Evolutionary conservation across 2,113 vertebrate genomes (phyloP).

Genomic region (Meles meles): DNA sequence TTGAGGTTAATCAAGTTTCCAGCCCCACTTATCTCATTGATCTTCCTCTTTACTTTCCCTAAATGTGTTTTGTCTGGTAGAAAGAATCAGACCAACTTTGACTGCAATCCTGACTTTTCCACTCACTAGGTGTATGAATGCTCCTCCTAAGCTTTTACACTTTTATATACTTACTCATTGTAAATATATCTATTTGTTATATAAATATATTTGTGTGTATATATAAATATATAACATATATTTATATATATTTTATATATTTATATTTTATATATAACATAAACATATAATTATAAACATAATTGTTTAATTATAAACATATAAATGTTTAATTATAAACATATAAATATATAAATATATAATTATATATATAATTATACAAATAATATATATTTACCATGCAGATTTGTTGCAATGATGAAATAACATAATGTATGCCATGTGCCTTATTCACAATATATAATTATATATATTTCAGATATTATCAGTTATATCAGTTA

Average conservation of each 20-base stretch:
- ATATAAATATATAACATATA: no score
- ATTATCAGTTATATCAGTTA: not conserved
- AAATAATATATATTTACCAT: not conserved
- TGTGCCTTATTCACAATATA: not conserved
- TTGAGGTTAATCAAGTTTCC: not conserved
- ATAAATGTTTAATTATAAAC: no score
- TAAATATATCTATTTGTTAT: no score
- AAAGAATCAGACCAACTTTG: not conserved
- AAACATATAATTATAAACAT: no score
- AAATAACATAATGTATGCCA: not conserved
- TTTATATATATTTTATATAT: no score
- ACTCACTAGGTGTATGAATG: not conserved
- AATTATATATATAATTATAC: not conserved
- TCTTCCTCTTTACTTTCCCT: not conserved
- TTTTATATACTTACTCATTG: not conserved
- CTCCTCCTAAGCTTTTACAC: not conserved
- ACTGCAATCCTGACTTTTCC: not conserved
- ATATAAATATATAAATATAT: no score
- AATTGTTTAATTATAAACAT: no score
- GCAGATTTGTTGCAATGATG: not conserved
- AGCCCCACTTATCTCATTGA: not conserved
- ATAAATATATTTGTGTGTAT: not conserved
- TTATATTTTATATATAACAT: no score
- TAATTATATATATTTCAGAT: not conserved
- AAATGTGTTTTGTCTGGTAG: not conserved